Evolutionary conservation across 53 echinoderm and acorn worm genomes (phyloP).

Genomic region (Antedon mediterranea): DNA sequence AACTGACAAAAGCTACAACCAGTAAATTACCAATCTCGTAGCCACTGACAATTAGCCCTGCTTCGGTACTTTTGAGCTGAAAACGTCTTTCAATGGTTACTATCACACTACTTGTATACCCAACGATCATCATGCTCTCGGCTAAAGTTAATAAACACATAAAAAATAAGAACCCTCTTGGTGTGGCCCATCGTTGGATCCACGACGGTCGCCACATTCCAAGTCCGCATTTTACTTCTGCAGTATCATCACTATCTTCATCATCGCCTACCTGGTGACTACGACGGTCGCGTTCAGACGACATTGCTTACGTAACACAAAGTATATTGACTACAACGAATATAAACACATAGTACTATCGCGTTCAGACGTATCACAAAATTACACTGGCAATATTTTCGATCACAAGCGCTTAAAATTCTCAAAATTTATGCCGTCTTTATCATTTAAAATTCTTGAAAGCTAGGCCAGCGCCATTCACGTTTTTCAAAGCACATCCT

Average conservation of each 20-base stretch:
- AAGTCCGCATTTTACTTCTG: neutral
- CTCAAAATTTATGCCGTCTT: no score
- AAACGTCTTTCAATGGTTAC: conserved; percentile 32
- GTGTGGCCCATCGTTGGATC: neutral
- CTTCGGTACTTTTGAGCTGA: conserved; percentile 25
- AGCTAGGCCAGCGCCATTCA: no score
- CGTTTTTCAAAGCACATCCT: no score
- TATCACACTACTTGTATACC: conserved; percentile 38
- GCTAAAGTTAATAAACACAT: conserved; percentile 22
- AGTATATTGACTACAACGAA: no score
- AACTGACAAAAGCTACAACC: conserved; percentile 28
- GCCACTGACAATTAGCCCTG: conserved; percentile 32
- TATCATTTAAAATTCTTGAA: no score
- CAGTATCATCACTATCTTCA: neutral
- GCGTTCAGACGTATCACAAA: no score
- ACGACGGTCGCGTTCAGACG: neutral
- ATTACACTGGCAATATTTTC: no score
- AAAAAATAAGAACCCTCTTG: conserved; percentile 18
- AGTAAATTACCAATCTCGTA: conserved; percentile 36
- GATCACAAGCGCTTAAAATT: no score
- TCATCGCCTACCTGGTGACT: neutral
- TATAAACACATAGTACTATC: no score
- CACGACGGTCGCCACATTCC: neutral
- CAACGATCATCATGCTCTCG: conserved; percentile 25
- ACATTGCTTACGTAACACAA: no score